Percentiles rank a stretch among this genome's conserved stretches.
These are phyloP conservation scores for Sebastolobus altivelis DNA, from an alignment of 2,797 vertebrate genomes.

Conservation along the genomic window DNA sequence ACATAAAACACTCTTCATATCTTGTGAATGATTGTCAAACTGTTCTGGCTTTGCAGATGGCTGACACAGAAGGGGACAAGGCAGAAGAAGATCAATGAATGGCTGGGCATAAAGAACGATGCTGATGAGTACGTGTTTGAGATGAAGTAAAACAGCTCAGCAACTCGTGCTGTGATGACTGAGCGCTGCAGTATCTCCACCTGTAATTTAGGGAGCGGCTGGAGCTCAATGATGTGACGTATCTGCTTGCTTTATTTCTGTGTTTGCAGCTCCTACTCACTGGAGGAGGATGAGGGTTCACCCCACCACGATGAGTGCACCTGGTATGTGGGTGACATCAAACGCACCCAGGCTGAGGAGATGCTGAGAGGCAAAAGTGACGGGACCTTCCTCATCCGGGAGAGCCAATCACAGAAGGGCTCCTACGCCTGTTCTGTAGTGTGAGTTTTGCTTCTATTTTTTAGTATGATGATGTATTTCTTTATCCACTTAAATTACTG, in stretches of 20 bases:
- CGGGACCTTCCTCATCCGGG: slow-evolving; percentile 95
- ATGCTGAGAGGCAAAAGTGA: slow-evolving; percentile 91
- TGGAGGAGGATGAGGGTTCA: slow-evolving; percentile 89
- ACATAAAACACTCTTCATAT: background rate
- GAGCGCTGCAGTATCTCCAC: background rate
- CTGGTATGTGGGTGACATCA: slow-evolving; percentile 95
- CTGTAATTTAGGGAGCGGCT: slow-evolving; percentile 8
- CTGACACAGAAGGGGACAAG: slow-evolving; percentile 98
- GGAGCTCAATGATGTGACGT: background rate
- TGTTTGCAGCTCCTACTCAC: slow-evolving; percentile 87
- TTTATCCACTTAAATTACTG: background rate
- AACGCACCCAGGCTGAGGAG: slow-evolving; percentile 91
- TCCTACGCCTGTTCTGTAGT: slow-evolving; percentile 95
- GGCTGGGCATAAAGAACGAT: slow-evolving; percentile 97
- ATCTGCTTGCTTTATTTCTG: background rate
- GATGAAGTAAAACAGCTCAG: background rate
- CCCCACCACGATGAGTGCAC: slow-evolving; percentile 92
- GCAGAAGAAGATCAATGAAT: slow-evolving; percentile 97
- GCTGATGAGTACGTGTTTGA: slow-evolving; percentile 92
- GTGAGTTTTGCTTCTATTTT: slow-evolving; percentile 82
- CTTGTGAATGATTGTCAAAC: background rate
- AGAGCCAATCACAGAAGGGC: slow-evolving; percentile 93
- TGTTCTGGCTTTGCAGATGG: slow-evolving; percentile 87
- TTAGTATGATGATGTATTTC: background rate
- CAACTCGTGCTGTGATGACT: background rate